phyloP scores from a whole-genome alignment of 2,888 invertebrate species.

The Caenorhabditis sp. region DNA sequence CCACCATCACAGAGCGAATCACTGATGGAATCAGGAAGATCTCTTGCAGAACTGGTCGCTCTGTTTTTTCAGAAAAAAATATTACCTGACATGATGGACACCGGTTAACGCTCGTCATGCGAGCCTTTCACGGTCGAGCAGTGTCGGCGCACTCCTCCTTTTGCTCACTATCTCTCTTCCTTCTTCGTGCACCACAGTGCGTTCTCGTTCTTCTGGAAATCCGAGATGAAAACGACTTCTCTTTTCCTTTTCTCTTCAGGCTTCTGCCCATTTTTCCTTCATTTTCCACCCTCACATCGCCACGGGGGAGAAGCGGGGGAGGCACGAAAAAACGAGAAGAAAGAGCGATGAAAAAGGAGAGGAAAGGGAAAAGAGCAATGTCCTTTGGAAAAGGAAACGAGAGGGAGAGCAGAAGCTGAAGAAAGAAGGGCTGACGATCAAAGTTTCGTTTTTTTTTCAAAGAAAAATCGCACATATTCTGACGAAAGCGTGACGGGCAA shows the following conservation, averaged over 20 bases:
- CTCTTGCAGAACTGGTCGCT: conserved; percentile 11
- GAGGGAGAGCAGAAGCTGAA: too few relatives aligned
- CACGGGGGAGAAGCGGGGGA: conserved; percentile 5
- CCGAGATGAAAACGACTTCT: conserved; percentile 41
- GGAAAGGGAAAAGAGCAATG: conserved; percentile 33
- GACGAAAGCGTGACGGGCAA: conserved; percentile 16
- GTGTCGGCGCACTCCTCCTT: conserved; percentile 53
- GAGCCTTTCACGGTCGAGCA: conserved; percentile 55
- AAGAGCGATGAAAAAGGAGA: conserved; percentile 18
- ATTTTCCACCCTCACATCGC: conserved; percentile 32
- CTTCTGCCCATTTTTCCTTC: conserved; percentile 11
- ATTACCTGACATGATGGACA: conserved; percentile 54
- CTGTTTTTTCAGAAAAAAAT: neutral
- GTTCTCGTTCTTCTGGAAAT: conserved; percentile 54
- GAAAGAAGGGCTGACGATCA: conserved; percentile 37
- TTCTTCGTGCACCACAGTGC: conserved; percentile 53
- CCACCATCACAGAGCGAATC: conserved; percentile 35
- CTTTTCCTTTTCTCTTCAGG: conserved; percentile 11
- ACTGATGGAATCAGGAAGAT: neutral
- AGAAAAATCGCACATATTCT: conserved; percentile 2
- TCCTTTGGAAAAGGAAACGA: conserved; percentile 29
- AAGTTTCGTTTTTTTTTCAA: conserved; percentile 34
- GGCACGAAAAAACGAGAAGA: neutral
- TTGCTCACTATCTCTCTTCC: conserved; percentile 43
- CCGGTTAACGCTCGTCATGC: conserved; percentile 58